phyloP scores from a whole-genome alignment of 2,888 invertebrate genomes.

The Melieria omissa region DNA sequence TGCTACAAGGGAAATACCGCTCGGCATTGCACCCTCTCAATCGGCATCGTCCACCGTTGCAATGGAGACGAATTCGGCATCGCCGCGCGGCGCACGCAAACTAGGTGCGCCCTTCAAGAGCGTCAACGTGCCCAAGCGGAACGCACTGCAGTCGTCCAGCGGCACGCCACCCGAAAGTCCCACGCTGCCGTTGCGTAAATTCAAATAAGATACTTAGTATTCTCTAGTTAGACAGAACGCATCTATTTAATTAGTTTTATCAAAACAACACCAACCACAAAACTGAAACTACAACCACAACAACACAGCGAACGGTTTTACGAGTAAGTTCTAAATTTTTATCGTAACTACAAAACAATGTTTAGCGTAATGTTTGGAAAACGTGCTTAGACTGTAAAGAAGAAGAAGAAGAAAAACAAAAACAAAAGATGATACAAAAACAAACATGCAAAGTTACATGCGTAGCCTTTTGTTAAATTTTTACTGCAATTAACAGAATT shows the following conservation, averaged over 20 bases:
- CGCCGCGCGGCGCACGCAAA: constrained; percentile 63
- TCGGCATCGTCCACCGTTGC: constrained; percentile 61
- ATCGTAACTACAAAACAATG: background rate
- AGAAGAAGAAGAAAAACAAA: constrained; percentile 13
- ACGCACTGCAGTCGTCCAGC: constrained; percentile 51
- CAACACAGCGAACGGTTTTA: constrained; percentile 2
- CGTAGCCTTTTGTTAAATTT: constrained; percentile 5
- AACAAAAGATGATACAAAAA: constrained; percentile 29
- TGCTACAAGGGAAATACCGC: constrained; percentile 52
- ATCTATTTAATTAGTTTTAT: constrained; percentile 3
- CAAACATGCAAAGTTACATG: constrained; percentile 34
- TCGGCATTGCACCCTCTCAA: constrained; percentile 56
- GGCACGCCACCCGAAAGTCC: constrained; percentile 63
- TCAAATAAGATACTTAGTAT: constrained; percentile 57
- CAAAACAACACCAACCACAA: constrained; percentile 4
- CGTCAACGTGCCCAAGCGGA: constrained; percentile 56
- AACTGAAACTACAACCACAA: constrained; percentile 4
- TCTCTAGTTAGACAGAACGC: constrained; percentile 39
- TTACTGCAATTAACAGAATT: constrained; percentile 14
- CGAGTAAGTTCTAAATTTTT: constrained; percentile 15
- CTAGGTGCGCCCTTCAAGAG: constrained; percentile 61
- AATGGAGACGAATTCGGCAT: constrained; percentile 59
- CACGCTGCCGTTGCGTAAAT: constrained; percentile 63
- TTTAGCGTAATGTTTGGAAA: background rate
- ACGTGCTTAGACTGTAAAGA: constrained; percentile 2